Evolutionary conservation across 2,888 invertebrate genomes (phyloP), one percentile per base, ranked within the genome.

Genomic region (Priocnemis perturbator): DNA sequence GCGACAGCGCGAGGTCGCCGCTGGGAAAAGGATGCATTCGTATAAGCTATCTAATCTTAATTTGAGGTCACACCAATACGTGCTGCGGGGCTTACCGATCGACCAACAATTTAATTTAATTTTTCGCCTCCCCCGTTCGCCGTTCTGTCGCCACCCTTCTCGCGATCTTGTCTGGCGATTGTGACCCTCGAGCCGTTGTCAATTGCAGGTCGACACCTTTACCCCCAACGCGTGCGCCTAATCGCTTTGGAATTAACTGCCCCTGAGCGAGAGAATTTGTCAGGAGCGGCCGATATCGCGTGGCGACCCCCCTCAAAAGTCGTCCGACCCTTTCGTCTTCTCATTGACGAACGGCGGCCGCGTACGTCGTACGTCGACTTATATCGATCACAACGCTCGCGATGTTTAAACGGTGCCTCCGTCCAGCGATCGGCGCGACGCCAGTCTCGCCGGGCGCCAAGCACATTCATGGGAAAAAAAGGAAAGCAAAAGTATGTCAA

Each of bases 171-270:
- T 60, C 64, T 57, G 57, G 14, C 60, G 60, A 45, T 59, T 72
- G 73, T 60, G 67, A 74, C 75, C 79, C 73, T 67, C 73, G 71
- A 69, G 69, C 65, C 71, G 84, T 85, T 86, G 87, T 87, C 87
- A 87, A 86, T 87, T 83, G 87, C 87, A 87, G 87, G 84, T 86
- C 84, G 84, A 86, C 87, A 87, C 86, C 86, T 87, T 86, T 85
- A 82, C 81, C 82, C 82, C 67, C 80, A 85, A 85, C 86, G 86
- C 87, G 86, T 87, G 87, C 85, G 83, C 82, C 85, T 87, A 87
- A 87, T 87, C 87, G 87, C 86, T 87, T 87, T 86, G 85, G 81
- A 87, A 87, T 87, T 85, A 84, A 86, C 84, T 84, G 81, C 80
- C 69, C 73, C 81, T 74, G 73, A 69, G 62, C 73, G 67, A 47